Evolutionary conservation across 2,113 vertebrate species (phyloP), one percentile per base, ranked within the genome.

Genomic region (Romanogobio albipinnatus): DNA sequence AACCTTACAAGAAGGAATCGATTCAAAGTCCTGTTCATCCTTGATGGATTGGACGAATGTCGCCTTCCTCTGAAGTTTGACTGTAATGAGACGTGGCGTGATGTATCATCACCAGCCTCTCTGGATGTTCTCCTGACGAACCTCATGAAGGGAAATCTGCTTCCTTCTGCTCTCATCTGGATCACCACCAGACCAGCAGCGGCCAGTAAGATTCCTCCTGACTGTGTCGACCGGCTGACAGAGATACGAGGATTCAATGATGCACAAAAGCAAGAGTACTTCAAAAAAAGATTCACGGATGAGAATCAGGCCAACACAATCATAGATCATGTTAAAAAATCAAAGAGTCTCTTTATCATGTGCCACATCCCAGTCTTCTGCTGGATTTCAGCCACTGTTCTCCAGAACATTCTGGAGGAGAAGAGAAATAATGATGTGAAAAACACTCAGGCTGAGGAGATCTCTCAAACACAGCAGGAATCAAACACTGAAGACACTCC

Each of bases 121-220:
- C 64, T 66, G 13, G 64, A 66, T 36, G 64, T 66, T 66, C 64
- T 66, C 14, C 29, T 66, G 9, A 82, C 80, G 8, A 82, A 82
- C 64, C 64, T 82, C 29, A 56, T 82, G 47, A 82, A 66, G 14
- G 62, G 62, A 33, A 66, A 66, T 66, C 62, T 66, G 14, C 62
- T 66, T 66, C 29, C 64, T 66, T 66, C 64, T 33, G 64, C 64
- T 17, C 29, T 9, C 6, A 17, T 66, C 64, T 66, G 64, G 64
- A 66, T 66, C 64, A 66, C 64, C 64, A 66, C 14, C 64, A 66
- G 64, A 68, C 64, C 64, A 68, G 29, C 64, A 36, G 64, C 64
- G 36, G 64, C 64, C 64, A 36, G 29, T 66, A 66, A 66, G 29
- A 66, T 66, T 66, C 64, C 64, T 66, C 64, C 29, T 19, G 7